These are phyloP conservation scores for Diachasmimorpha longicaudata DNA, from an alignment of 1,140 invertebrate species.

Conservation along the genomic window DNA sequence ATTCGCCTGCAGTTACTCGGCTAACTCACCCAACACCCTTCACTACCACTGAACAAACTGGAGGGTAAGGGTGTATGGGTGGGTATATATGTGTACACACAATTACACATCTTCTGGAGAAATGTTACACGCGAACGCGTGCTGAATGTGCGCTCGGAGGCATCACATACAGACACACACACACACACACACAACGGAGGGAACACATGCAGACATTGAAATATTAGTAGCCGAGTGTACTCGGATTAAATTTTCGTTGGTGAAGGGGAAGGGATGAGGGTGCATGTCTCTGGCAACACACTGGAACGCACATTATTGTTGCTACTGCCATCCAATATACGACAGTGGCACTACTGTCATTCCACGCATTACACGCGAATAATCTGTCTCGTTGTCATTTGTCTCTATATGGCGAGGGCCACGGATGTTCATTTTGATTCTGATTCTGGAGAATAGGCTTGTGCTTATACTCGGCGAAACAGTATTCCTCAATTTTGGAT, in stretches of 20 bases:
- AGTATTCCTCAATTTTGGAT: background rate
- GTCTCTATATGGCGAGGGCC: background rate
- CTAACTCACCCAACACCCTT: background rate
- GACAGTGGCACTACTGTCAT: constrained; percentile 11
- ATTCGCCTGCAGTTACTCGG: background rate
- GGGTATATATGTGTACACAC: background rate
- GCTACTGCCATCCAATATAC: background rate
- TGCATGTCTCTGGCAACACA: background rate
- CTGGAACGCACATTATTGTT: background rate
- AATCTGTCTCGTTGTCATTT: constrained; percentile 13
- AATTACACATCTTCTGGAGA: background rate
- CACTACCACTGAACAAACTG: background rate
- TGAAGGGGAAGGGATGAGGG: background rate
- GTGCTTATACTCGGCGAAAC: background rate
- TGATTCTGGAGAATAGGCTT: background rate
- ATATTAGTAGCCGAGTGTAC: background rate
- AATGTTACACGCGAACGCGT: background rate
- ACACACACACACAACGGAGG: background rate
- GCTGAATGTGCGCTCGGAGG: background rate
- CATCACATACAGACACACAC: background rate
- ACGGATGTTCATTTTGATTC: background rate
- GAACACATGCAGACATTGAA: background rate
- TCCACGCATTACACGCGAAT: constrained; percentile 26
- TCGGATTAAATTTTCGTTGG: background rate
- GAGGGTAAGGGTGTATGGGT: background rate